Conservation (phyloP, 1,140 invertebrate species). For the Drosophila punjabiensis region DNA sequence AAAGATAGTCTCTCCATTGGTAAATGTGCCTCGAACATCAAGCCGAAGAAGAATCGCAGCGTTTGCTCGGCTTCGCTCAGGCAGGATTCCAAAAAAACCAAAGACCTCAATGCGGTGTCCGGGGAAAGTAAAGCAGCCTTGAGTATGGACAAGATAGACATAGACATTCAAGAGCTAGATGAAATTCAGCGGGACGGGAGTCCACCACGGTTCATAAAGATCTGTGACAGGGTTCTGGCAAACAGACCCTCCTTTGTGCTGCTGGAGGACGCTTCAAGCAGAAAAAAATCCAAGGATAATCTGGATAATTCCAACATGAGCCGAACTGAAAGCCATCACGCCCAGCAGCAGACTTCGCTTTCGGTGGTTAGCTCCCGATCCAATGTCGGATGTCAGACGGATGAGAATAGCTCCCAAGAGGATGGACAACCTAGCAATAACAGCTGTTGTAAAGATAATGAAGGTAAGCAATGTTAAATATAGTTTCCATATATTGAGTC, state of each 20-base stretch:
- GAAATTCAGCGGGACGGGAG: neutral
- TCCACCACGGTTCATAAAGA: slow-evolving; percentile 32
- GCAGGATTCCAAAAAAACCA: slow-evolving; percentile 6
- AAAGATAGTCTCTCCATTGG: neutral
- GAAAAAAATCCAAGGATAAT: slow-evolving; percentile 28
- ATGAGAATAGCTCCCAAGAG: neutral
- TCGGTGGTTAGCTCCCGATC: neutral
- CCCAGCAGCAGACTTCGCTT: neutral
- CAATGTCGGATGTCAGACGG: neutral
- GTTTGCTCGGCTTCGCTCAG: slow-evolving; percentile 47
- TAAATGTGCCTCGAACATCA: neutral
- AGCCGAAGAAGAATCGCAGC: slow-evolving; percentile 11
- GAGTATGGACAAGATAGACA: neutral
- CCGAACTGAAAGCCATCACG: neutral
- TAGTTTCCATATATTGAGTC: neutral
- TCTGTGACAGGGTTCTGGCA: slow-evolving; percentile 32
- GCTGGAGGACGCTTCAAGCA: slow-evolving; percentile 40
- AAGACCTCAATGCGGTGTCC: neutral
- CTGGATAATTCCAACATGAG: neutral
- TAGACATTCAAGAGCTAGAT: neutral
- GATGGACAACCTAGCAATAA: neutral
- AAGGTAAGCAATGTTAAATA: neutral
- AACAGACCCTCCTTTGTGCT: slow-evolving; percentile 61
- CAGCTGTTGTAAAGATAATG: neutral
- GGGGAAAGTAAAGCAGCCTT: neutral